phyloP scores from a whole-genome alignment of 2,888 invertebrate genomes.

The Chaitophorus viminalis region DNA sequence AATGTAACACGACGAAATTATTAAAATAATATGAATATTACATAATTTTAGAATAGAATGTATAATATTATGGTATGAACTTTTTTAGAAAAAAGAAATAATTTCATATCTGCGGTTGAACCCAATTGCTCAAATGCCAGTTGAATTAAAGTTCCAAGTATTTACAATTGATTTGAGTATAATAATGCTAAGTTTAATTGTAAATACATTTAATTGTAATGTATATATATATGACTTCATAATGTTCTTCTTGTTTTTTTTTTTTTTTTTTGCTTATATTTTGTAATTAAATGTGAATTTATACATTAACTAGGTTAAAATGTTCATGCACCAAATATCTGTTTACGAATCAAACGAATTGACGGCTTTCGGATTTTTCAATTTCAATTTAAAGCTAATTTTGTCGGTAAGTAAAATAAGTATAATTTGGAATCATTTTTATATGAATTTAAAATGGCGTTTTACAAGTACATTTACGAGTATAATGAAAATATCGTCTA shows the following conservation, averaged over 20 bases:
- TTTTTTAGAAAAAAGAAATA: neutral
- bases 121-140: neutral
- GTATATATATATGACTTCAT: too few species aligned
- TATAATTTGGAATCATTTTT: too few species aligned
- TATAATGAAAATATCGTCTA: too few species aligned
- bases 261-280: too few species aligned
- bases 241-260: neutral
- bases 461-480: too few species aligned
- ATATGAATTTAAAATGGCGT: too few species aligned
- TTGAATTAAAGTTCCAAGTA: neutral
- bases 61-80: neutral
- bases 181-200: too few species aligned
- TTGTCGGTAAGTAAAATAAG: slow-evolving; percentile 16
- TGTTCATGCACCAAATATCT: slow-evolving; percentile 13
- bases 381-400: neutral
- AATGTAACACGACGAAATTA: too few species aligned
- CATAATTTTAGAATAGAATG: neutral
- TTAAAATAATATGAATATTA: too few species aligned
- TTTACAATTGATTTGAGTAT: neutral
- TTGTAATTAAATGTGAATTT: too few species aligned
- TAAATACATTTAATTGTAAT: too few species aligned
- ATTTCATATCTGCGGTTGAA: neutral
- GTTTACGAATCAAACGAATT: neutral
- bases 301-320: slow-evolving; percentile 17
- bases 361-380: slow-evolving; percentile 14